Base-by-base conservation (phyloP, 2,113 vertebrate species). In the Brachypodius melanocephalos region DNA sequence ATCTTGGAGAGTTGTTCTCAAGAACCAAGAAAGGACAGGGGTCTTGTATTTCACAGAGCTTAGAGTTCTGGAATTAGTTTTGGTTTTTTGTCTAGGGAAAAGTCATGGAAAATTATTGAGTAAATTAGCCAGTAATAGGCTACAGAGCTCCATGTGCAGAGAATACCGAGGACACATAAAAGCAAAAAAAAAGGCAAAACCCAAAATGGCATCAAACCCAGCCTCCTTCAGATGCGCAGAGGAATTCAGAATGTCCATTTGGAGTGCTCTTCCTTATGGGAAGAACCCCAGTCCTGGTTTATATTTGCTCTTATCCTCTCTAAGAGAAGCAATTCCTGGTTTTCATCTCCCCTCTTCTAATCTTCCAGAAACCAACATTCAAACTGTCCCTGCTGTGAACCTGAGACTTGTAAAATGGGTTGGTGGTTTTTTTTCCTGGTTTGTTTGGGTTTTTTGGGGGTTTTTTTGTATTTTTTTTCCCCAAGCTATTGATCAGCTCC, bases 401-500 rank as follows among this genome's bases (percentile, higher is more conserved):
- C 48, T 3, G 32, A 45, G 31, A 14, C 65, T 72, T 43, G 48
- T 31, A 55, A 77, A 88, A 29, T 22, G 14, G 2, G 4, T 11
- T 11, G 22, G 48, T 42, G 6, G 17, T 63, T 43, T 32, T 51
- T n/a, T n/a, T n/a, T n/a, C n/a, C n/a, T n/a, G n/a, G n/a, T n/a
- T n/a, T n/a, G n/a, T n/a, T n/a, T n/a, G n/a, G 38, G 38, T 38
- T 58, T 34, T 63, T n/a, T 43, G 6, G n/a, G n/a, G n/a, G n/a
- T n/a, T 43, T 17, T 7, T 16, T 43, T 26, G 43, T 46, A 58
- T 42, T 32, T 48, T 32, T 57, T 42, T 63, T 31, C 22, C 8
- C 54, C 24, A 46, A 55, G 36, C 21, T 94, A 75, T 93, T 68
- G 88, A 94, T 94, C 48, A 82, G 48, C 32, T 55, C 31, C 18